These are phyloP conservation scores for Cololabis saira DNA, from an alignment of 2,113 vertebrate species.

Conservation along the genomic window DNA sequence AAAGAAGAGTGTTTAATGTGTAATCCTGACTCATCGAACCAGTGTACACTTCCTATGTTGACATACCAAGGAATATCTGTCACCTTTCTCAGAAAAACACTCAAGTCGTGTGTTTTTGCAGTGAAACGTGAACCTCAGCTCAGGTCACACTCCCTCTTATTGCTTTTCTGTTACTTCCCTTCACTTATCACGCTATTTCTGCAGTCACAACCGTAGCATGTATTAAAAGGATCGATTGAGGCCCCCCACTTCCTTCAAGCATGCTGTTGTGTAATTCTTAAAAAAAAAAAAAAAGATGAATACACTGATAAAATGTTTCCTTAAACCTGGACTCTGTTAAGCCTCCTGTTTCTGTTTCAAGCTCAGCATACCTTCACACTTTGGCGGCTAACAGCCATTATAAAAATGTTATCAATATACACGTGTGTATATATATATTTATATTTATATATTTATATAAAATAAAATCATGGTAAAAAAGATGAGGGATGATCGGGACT, in stretches of 20 bases:
- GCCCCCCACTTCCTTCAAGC: conserved; percentile 48
- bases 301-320: conserved; percentile 53
- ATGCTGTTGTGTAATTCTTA: conserved; percentile 29
- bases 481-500: background rate
- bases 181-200: conserved; percentile 21
- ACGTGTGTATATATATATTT: background rate
- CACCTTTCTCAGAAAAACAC: conserved; percentile 52
- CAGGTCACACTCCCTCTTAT: conserved; percentile 59
- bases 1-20: conserved; percentile 34
- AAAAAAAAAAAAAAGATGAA: conserved; percentile 10
- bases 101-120: conserved; percentile 56
- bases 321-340: conserved; percentile 61
- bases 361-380: conserved; percentile 67
- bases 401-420: conserved; percentile 23
- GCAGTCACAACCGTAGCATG: conserved; percentile 47
- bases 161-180: conserved; percentile 47
- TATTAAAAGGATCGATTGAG: conserved; percentile 63
- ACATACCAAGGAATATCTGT: conserved; percentile 70
- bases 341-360: conserved; percentile 27
- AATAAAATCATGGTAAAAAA: background rate
- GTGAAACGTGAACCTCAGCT: conserved; percentile 61
- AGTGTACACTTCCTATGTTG: conserved; percentile 59
- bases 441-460: too few relatives aligned
- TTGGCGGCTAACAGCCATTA: conserved; percentile 43
- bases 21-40: conserved; percentile 30